Evolutionary conservation across 2,888 invertebrate genomes (phyloP).

Genomic region (Diaphora mendica): DNA sequence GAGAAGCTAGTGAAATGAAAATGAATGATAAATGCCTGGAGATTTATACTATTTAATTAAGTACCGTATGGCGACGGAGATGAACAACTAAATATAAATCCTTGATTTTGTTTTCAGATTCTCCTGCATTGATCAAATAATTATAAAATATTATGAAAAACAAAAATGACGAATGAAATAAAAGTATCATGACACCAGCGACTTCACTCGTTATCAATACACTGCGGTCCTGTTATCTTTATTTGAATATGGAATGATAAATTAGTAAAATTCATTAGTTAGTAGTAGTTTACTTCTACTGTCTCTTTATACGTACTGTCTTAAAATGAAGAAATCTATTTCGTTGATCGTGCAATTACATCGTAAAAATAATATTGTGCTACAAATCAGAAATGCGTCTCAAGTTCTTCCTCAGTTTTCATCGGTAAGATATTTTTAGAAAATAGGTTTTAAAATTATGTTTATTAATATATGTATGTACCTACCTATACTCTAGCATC

Average conservation of each 20-base stretch:
- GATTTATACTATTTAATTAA: too few species aligned
- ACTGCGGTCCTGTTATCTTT: background rate
- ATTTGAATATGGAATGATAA: background rate
- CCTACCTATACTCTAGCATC: too few species aligned
- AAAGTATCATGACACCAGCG: background rate
- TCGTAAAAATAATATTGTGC: constrained; percentile 51
- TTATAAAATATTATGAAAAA: background rate
- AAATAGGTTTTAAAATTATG: background rate
- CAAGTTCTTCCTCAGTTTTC: constrained; percentile 75
- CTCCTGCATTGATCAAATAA: too few species aligned
- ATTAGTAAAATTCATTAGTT: background rate
- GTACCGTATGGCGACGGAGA: too few species aligned
- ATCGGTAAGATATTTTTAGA: constrained; percentile 64
- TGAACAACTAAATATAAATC: too few species aligned
- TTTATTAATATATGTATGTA: too few species aligned
- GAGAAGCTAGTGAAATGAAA: too few species aligned
- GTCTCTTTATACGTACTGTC: background rate
- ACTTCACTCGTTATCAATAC: background rate
- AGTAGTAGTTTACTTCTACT: background rate
- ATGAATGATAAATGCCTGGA: too few species aligned
- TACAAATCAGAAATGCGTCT: constrained; percentile 68
- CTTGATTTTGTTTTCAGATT: too few species aligned
- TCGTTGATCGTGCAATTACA: constrained; percentile 53
- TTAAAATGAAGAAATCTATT: constrained; percentile 56
- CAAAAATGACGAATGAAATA: background rate